Evolutionary conservation across 64 coral and sea anemone genomes (phyloP).

Genomic region (Porites australiensis): DNA sequence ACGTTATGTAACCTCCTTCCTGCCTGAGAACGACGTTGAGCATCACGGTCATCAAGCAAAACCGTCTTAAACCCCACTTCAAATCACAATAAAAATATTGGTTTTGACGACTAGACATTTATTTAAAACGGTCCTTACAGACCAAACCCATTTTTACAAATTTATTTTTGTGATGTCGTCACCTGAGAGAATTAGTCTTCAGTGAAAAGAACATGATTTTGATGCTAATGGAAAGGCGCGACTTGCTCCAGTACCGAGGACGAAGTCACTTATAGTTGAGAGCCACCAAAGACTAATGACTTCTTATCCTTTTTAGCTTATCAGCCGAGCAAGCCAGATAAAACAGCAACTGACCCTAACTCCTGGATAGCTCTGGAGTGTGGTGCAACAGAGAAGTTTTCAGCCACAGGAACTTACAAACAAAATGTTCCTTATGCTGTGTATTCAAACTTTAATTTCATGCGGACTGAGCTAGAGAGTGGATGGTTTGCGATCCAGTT

Average conservation of each 20-base stretch:
- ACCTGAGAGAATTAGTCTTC: too few species aligned
- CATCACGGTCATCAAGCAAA: too few species aligned
- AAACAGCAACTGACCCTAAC: constrained; percentile 32
- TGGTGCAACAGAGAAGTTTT: constrained; percentile 74
- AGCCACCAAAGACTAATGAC: neutral
- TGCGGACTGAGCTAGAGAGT: constrained; percentile 62
- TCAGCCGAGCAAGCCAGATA: constrained; percentile 83
- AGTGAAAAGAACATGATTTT: too few species aligned
- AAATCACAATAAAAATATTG: too few species aligned
- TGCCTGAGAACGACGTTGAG: too few species aligned
- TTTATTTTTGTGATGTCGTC: too few species aligned
- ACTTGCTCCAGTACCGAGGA: neutral
- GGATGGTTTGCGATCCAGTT: constrained; percentile 87
- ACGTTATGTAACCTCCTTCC: too few species aligned
- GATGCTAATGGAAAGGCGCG: too few species aligned
- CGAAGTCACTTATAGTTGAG: neutral
- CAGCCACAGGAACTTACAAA: constrained; percentile 58
- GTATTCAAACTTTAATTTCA: constrained; percentile 74
- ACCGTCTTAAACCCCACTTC: too few species aligned
- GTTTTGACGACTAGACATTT: too few species aligned
- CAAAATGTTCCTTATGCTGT: constrained; percentile 54
- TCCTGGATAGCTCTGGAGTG: constrained; percentile 84
- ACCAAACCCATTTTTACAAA: too few species aligned
- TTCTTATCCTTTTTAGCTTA: constrained; percentile 39
- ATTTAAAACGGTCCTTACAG: too few species aligned